Evolutionary conservation across 2,797 vertebrate genomes (phyloP).

Genomic region (Sebastes oblongus): DNA sequence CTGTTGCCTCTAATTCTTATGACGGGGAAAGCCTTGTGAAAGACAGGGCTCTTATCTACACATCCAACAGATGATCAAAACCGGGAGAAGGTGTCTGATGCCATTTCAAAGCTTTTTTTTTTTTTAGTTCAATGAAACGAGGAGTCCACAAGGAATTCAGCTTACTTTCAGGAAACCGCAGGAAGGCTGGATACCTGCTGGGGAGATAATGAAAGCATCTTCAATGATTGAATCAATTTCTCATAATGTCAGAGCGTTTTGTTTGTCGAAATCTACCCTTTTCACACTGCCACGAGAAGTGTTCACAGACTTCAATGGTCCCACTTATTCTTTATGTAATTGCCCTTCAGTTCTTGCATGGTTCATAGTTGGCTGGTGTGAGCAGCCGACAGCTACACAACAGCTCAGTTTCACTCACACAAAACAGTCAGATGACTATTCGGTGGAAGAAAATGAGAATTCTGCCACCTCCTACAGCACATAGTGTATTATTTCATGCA

Average conservation of each 20-base stretch:
- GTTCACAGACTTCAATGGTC: constrained; percentile 23
- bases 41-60: constrained; percentile 49
- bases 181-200: constrained; percentile 37
- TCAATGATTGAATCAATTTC: constrained; percentile 49
- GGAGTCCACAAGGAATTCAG: constrained; percentile 57
- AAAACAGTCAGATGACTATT: constrained; percentile 9
- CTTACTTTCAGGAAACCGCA: constrained; percentile 34
- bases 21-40: constrained; percentile 29
- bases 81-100: constrained; percentile 56
- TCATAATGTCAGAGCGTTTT: constrained; percentile 60
- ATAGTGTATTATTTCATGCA: constrained; percentile 18
- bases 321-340: constrained; percentile 40
- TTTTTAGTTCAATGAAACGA: constrained; percentile 53
- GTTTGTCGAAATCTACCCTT: constrained; percentile 51
- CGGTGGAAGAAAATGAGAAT: neutral
- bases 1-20: constrained; percentile 31
- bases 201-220: constrained; percentile 53
- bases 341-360: constrained; percentile 20
- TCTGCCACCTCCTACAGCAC: constrained; percentile 6
- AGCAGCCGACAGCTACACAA: constrained; percentile 33
- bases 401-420: constrained; percentile 5
- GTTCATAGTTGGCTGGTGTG: constrained; percentile 26
- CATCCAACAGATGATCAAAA: constrained; percentile 67
- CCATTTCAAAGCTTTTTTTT: constrained; percentile 61
- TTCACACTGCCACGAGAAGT: constrained; percentile 20